A percentile compares a stretch with the other conserved stretches of the same genome.
Conservation (phyloP, 64 coral and sea anemone genomes). For the Stylophora pistillata region DNA sequence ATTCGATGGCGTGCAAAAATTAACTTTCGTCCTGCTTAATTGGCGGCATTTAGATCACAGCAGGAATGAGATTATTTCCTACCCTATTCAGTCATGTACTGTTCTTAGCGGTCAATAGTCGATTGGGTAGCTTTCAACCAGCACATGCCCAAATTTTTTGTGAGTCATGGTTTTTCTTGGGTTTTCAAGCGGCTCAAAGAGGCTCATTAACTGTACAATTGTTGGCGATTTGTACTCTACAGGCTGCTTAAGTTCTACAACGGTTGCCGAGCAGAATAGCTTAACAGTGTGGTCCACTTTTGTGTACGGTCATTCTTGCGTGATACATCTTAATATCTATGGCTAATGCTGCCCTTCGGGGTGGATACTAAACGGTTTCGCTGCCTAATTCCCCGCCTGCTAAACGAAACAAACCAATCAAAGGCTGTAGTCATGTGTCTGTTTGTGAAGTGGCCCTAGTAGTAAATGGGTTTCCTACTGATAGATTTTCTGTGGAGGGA, state of each 20-base stretch:
- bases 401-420: not conserved
- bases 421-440: not conserved
- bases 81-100: not conserved
- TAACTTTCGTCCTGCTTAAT: slow-evolving; percentile 11
- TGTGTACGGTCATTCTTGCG: not conserved
- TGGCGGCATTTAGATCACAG: slow-evolving; percentile 30
- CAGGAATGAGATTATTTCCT: slow-evolving; percentile 9
- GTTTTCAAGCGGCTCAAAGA: not conserved
- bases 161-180: not conserved
- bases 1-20: not conserved
- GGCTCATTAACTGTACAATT: not conserved
- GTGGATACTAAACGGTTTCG: slow-evolving; percentile 3
- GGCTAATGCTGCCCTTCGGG: not conserved
- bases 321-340: slow-evolving; percentile 22
- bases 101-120: not conserved
- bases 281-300: not conserved
- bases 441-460: not conserved
- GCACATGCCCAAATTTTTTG: not conserved
- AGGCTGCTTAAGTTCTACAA: not conserved
- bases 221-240: not conserved
- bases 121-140: not conserved
- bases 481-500: not conserved
- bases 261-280: not conserved
- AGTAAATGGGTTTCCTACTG: not conserved
- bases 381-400: slow-evolving; percentile 14